Percentiles rank a stretch among this genome's conserved stretches.
phyloP scores from a whole-genome alignment of 2,113 vertebrate species.

The Mus pahari region DNA sequence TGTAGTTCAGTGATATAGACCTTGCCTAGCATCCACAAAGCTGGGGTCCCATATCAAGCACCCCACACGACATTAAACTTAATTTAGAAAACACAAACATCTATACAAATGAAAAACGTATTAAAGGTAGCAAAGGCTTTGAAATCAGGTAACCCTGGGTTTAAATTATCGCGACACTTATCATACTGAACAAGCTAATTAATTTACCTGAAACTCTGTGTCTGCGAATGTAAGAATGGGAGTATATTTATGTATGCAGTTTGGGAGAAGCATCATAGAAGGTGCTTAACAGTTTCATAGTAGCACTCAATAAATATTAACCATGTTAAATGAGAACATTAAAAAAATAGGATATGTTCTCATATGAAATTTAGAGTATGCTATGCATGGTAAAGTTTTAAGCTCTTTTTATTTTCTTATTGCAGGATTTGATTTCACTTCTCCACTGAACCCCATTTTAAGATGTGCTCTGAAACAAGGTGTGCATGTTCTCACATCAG shows the following conservation, averaged over 20 bases:
- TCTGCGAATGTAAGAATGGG: not conserved
- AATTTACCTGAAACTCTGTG: slow-evolving; percentile 17
- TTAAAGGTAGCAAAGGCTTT: slow-evolving; percentile 13
- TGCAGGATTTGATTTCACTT: slow-evolving; percentile 49
- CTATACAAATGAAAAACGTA: slow-evolving; percentile 36
- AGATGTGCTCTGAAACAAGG: slow-evolving; percentile 8
- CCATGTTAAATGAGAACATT: not conserved
- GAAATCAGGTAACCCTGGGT: slow-evolving; percentile 4
- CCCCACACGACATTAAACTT: not conserved
- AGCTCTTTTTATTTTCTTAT: slow-evolving; percentile 34
- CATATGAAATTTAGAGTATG: not conserved
- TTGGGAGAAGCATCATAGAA: not conserved
- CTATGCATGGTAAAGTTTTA: slow-evolving; percentile 25
- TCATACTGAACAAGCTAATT: slow-evolving; percentile 38
- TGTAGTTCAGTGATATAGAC: not conserved
- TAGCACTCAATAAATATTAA: slow-evolving; percentile 18
- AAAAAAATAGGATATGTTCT: slow-evolving; percentile 12
- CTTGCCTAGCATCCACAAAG: not conserved
- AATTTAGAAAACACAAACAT: slow-evolving; percentile 1
- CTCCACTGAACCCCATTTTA: slow-evolving; percentile 9
- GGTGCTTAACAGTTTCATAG: not conserved
- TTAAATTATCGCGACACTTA: slow-evolving; percentile 2
- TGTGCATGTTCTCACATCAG: not conserved
- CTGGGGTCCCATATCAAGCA: not conserved
- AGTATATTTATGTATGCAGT: not conserved